These are phyloP conservation scores for Paralichthys olivaceus DNA, from an alignment of 2,113 vertebrate genomes.

Conservation along the genomic window DNA sequence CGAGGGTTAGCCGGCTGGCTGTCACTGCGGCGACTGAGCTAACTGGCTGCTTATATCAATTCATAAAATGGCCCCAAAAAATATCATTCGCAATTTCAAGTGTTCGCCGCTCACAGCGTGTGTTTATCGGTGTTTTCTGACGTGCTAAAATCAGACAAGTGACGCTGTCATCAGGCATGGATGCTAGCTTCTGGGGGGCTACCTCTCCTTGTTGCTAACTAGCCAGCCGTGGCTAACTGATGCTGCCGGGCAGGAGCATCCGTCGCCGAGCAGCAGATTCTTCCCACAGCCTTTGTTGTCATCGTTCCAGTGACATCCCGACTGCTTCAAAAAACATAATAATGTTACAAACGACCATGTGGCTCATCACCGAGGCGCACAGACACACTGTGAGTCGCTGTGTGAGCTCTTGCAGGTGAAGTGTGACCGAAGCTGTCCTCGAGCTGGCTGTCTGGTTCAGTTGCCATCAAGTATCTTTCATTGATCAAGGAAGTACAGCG, in stretches of 20 bases:
- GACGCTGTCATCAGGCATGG: conserved; percentile 43
- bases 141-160: conserved; percentile 1
- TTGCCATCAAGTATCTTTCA: conserved; percentile 1
- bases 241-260: conserved; percentile 47
- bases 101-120: background rate
- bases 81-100: background rate
- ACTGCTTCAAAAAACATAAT: background rate
- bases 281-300: conserved; percentile 21
- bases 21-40: conserved; percentile 24
- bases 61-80: background rate
- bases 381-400: background rate
- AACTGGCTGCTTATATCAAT: conserved; percentile 10
- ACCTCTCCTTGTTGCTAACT: conserved; percentile 59
- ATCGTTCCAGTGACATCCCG: background rate
- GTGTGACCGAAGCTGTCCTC: background rate
- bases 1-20: conserved; percentile 56
- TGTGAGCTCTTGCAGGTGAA: background rate
- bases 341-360: fast-evolving
- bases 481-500: background rate
- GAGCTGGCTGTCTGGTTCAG: background rate
- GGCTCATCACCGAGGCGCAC: background rate
- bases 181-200: conserved; percentile 56
- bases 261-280: conserved; percentile 2
- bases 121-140: background rate
- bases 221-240: conserved; percentile 69